Evolutionary conservation across 1,140 invertebrate species (phyloP), one percentile per base, ranked within the genome.

Genomic region (Scaptodrosophila lebanonensis): DNA sequence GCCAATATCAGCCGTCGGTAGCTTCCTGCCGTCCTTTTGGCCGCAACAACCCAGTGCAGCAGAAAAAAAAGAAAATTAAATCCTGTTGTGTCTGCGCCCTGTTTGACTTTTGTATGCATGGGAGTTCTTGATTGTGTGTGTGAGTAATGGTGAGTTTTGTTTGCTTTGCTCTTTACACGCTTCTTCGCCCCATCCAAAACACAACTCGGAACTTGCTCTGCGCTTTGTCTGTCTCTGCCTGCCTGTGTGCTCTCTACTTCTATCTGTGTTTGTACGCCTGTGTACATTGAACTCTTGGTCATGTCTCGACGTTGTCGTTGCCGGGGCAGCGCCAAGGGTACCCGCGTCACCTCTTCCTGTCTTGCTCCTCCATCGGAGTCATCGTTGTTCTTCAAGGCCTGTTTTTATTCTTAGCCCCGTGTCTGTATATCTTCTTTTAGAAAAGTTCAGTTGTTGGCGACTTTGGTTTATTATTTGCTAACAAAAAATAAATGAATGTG

Each of bases 141-240:
- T 44, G 51, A 64, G 75, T 76, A 32, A 56, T 69, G 62, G 48
- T 40, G 57, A 39, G 58, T 48, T 63, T 35, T 39, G 57, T 61
- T 63, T 57, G 52, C 38, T 66, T 58, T 72, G 30, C 72, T 65
- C 73, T 72, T 58, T 77, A 22, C 47, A 48, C 51, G 29, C 51
- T 54, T 67, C 50, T 77, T 77, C 67, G 73, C 64, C 53, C 60
- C 54, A 52, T 45, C 54, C 65, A 65, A 68, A 68, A 68, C 61
- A 65, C 64, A 77, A 79, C 54, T 79, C 73, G 44, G 60, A 77
- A 79, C 73, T 79, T 72, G 68, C 73, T 77, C 68, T 61, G 54
- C 67, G 54, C 72, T 72, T 64, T 79, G 67, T 77, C 66, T 60
- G 73, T 48, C 42, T 73, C 57, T 51, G 51, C 30, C 42, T 35